These are phyloP conservation scores for Schizothorax lantsangensis DNA, from an alignment of 2,797 vertebrate genomes.

Conservation along the genomic window DNA sequence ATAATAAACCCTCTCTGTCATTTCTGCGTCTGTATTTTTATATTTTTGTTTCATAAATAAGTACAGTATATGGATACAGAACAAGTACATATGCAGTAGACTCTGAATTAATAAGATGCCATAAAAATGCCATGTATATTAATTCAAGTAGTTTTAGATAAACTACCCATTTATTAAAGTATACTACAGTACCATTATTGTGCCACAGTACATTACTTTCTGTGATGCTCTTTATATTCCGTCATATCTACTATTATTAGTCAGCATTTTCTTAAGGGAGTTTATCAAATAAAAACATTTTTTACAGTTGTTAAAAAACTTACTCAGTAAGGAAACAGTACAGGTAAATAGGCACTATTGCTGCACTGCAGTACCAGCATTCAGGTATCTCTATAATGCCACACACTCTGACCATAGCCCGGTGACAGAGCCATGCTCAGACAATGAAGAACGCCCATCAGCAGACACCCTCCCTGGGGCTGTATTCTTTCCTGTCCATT, in stretches of 20 bases:
- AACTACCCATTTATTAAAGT: no score
- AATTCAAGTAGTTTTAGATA: neutral
- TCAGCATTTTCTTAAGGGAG: neutral
- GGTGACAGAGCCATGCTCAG: constrained; percentile 25
- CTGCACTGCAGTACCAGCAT: constrained; percentile 31
- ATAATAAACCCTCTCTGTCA: no score
- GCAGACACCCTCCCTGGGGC: constrained; percentile 39
- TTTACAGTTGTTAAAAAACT: neutral
- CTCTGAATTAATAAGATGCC: neutral
- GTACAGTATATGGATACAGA: neutral
- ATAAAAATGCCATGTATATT: neutral
- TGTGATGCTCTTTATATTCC: neutral
- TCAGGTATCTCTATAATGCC: constrained; percentile 30
- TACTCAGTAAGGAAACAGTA: constrained; percentile 31
- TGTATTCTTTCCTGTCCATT: constrained; percentile 52
- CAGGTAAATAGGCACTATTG: neutral
- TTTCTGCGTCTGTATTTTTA: no score
- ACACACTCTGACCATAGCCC: constrained; percentile 26
- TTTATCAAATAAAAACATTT: neutral
- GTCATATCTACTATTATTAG: neutral
- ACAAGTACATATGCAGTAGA: neutral
- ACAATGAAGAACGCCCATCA: constrained; percentile 45
- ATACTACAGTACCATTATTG: neutral
- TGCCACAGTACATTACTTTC: neutral
- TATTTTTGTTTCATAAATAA: no score